phyloP scores from a whole-genome alignment of 2,888 invertebrate species.

The Ectemnius cavifrons region DNA sequence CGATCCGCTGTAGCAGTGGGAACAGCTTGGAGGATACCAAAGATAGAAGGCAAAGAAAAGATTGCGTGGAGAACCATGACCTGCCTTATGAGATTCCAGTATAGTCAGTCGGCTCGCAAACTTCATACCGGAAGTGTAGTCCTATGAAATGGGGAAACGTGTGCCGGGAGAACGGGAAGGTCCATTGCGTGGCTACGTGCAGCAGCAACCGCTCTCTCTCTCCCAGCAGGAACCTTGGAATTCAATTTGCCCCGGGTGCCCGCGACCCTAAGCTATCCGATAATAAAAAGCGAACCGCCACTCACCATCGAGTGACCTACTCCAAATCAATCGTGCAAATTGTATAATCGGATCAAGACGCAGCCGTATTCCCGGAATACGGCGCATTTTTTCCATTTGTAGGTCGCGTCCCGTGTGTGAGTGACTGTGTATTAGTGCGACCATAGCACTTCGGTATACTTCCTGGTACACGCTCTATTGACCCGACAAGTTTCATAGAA shows the following conservation, averaged over 20 bases:
- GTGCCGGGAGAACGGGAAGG: background rate
- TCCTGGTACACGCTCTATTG: too few relatives aligned
- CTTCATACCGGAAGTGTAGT: too few relatives aligned
- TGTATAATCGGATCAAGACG: background rate
- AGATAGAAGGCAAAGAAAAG: constrained; percentile 40
- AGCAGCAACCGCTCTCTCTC: too few relatives aligned
- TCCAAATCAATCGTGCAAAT: constrained; percentile 7
- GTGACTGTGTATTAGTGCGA: too few relatives aligned
- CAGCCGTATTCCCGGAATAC: background rate
- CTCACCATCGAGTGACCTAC: constrained; percentile 1
- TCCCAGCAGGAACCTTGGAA: background rate
- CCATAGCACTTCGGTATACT: too few relatives aligned
- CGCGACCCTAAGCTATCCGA: constrained; percentile 3
- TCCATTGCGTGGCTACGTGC: background rate
- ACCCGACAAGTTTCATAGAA: too few relatives aligned
- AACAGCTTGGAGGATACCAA: constrained; percentile 35
- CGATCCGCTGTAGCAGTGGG: constrained; percentile 11
- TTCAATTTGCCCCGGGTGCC: background rate
- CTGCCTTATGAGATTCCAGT: constrained; percentile 20
- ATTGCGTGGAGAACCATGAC: constrained; percentile 44
- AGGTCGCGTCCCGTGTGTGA: background rate
- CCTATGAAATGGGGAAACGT: too few relatives aligned
- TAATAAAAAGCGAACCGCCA: background rate
- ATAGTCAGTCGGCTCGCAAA: too few relatives aligned
- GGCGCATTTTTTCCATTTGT: background rate